Evolutionary conservation across 2,113 vertebrate species (phyloP), one percentile per base, ranked within the genome.

Genomic region (Thamnophis sirtalis): DNA sequence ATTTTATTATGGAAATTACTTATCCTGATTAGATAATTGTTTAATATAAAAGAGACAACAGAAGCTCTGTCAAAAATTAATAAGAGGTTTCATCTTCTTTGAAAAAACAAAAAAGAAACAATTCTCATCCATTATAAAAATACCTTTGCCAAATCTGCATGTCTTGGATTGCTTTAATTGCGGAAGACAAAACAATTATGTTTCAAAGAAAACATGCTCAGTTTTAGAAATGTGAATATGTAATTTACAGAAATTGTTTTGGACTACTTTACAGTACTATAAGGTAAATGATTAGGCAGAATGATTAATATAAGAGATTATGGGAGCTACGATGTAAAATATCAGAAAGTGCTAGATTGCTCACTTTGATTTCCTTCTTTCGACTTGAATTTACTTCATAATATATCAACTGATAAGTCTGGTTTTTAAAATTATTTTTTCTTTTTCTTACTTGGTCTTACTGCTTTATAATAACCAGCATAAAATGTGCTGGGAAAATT

Each of bases 1-100:
- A 89, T 96, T 97, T 95, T 93, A 86, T 91, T 73, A 50, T 85
- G 91, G 93, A 95, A 96, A 95, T 88, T 90, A 92, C 60, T 95
- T 94, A 28, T 6, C 7, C 54, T 91, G 5, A 48, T 95, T 56
- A 87, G 87, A 80, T 96, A 95, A 95, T 97, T 93, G 95, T 86
- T 95, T 96, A 96, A 60, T 95, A 93, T 54, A 95, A 91, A 94
- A 93, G 93, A 94, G 63, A 56, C 50, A 93, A 88, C 95, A 92
- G 88, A 93, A 88, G 51, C 88, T 87, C 93, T 94, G 92, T 96
- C 94, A 92, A 93, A 89, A 95, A 95, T 94, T 93, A 94, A 86
- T 91, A 87, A 51, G 5, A 92, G 58, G 90, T 5, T 0, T 11
- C 15, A 38, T 56, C 49, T 49, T n/a, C 26, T 73, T 55, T 38